Evolutionary conservation across 2,113 vertebrate species (phyloP), one percentile per base, ranked within the genome.

Genomic region (Sorex fumeus): DNA sequence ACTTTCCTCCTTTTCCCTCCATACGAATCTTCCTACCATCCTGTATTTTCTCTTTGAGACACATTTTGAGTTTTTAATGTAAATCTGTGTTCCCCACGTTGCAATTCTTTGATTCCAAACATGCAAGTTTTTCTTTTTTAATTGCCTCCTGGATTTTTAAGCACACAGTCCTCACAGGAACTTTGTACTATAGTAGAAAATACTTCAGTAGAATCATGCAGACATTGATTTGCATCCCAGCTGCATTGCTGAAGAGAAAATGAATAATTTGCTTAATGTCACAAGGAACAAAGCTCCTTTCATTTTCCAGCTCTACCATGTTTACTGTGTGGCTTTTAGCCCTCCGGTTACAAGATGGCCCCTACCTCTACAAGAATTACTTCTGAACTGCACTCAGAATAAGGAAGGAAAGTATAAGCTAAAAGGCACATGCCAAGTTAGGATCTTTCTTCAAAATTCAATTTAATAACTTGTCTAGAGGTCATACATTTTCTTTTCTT

Each of bases 351-450:
- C n/a, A 64, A 50, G 32, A 28, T 77, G 62, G 40, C 16, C 82
- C 64, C 47, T 77, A 1, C 11, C 83, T 66, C 62, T 43, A 18
- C 5, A 72, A 72, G n/a, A 40, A 72, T n/a, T 30, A 8, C n/a
- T 87, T 91, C 66, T 71, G 47, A 87, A 60, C 45, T 91, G 50
- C 53, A 91, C 2, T 53, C 28, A 79, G 66, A 94, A 83, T 23
- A 94, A 57, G 11, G 28, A 6, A 79, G 53, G 36, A 78, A 19
- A 91, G 19, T 21, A 40, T 40, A 40, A 40, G 40, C 40, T 40
- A 79, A 79, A 72, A 72, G 43, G 25, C 43, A 66, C 4, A 23
- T 28, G 18, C n/a, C 16, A 45, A 78, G 32, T 67, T 34, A 81
- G 60, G 62, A 16, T 57, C 28, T 77, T 87, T 78, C 64, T 83